Evolutionary conservation across 1,140 invertebrate genomes (phyloP), one percentile per base, ranked within the genome.

Genomic region (Amyelois transitella): DNA sequence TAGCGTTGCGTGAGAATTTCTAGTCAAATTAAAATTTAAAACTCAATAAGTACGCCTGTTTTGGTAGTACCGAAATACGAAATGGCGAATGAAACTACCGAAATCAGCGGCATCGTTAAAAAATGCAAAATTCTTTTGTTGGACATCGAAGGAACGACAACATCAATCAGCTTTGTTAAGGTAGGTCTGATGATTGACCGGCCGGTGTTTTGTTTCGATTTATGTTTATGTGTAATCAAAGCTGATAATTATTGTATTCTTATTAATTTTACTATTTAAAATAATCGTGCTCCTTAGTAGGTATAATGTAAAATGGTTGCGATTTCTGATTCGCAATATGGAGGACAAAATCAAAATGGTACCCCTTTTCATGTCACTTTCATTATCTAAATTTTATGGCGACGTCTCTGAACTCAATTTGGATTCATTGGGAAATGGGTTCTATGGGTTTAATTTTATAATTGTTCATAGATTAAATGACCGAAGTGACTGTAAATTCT

Each of bases 121-220:
- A 88, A 86, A 73, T 81, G 80, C 66, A 84, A 83, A 82, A 80
- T 88, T 73, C 73, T 88, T 56, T 74, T 88, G 58, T 69, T 88
- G 61, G 85, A 88, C 80, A 81, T 88, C 72, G 85, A 88, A 82
- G 85, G 85, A 61, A 88, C 83, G 74, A 88, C 85, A 80, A 88
- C 85, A 77, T 88, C 85, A 72, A 88, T 88, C 77, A 85, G 82
- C 81, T 88, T 88, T 85, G 85, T 88, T 84, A 88, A 88, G 85
- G 85, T 88, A 88, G 80, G 83, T 86, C 83, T 74, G 62, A 75
- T 66, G 71, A 75, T 79, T 81, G 68, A 72, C 85, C 85, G 85
- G 85, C 85, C 85, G 85, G 85, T 82, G 82, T 83, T 86, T 87
- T 82, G 69, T 80, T 67, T 69, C 60, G 72, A 73, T 71, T 70